phyloP scores from a whole-genome alignment of 2,797 vertebrate genomes.

The Lepidocolaptes lacrymiger region DNA sequence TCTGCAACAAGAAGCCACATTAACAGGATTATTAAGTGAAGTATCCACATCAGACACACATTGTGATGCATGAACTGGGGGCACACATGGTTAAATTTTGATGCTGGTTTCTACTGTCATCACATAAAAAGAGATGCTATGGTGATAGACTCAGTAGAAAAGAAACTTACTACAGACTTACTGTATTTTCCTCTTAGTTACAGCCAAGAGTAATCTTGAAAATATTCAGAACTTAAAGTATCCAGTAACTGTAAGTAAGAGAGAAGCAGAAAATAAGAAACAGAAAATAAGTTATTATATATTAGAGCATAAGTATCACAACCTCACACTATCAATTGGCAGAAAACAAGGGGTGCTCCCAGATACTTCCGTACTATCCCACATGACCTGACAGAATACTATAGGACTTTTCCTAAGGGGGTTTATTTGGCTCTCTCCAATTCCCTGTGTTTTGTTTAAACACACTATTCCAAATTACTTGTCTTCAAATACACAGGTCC shows the following conservation, averaged over 20 bases:
- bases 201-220: background rate
- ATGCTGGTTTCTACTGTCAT: background rate
- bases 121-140: background rate
- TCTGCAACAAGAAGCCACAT: background rate
- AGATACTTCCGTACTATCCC: background rate
- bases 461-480: background rate
- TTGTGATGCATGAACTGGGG: background rate
- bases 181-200: background rate
- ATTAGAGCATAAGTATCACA: background rate
- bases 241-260: background rate
- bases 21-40: background rate
- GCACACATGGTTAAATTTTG: background rate
- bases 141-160: background rate
- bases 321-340: background rate
- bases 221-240: background rate
- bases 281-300: background rate
- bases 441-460: background rate
- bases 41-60: background rate
- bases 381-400: background rate
- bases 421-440: background rate
- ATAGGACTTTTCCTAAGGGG: background rate
- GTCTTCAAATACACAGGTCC: background rate
- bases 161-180: background rate
- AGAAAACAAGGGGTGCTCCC: background rate
- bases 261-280: background rate